These are phyloP conservation scores for Pseudeuparius sepicola DNA, from an alignment of 2,888 invertebrate genomes.

Conservation along the genomic window DNA sequence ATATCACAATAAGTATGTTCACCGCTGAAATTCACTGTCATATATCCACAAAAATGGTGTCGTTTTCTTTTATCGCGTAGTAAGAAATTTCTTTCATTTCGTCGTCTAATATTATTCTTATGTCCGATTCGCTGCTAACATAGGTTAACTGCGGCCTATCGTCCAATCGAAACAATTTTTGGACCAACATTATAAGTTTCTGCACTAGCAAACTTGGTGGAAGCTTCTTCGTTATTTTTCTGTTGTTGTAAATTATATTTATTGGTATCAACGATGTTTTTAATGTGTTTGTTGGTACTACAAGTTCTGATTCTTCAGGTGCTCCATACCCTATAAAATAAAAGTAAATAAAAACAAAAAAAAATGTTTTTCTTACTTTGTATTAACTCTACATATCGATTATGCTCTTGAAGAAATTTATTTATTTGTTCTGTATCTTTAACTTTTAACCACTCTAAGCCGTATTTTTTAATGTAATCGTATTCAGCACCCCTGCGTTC, in stretches of 20 bases:
- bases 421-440: conserved; percentile 40
- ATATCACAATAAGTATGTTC: conserved; percentile 1
- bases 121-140: conserved; percentile 48
- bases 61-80: conserved; percentile 77
- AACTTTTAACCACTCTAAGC: conserved; percentile 58
- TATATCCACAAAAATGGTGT: conserved; percentile 52
- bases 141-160: conserved; percentile 41
- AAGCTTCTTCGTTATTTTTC: conserved; percentile 55
- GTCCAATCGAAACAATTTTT: conserved; percentile 57
- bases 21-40: conserved; percentile 6
- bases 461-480: conserved; percentile 80
- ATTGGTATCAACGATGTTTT: conserved; percentile 59
- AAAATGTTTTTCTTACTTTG: conserved; percentile 50
- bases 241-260: conserved; percentile 45
- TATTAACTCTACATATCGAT: conserved; percentile 63
- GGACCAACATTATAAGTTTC: conserved; percentile 70
- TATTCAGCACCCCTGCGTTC: conserved; percentile 81
- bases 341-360: too few species aligned
- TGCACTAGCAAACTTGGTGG: conserved; percentile 71
- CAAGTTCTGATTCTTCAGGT: conserved; percentile 65
- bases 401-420: conserved; percentile 58
- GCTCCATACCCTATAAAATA: conserved; percentile 64
- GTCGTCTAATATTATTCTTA: conserved; percentile 69
- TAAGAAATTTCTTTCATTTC: conserved; percentile 71
- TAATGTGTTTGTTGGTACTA: conserved; percentile 48